Conservation (phyloP, 2,113 vertebrate genomes). For the Cochlearius cochlearius region DNA sequence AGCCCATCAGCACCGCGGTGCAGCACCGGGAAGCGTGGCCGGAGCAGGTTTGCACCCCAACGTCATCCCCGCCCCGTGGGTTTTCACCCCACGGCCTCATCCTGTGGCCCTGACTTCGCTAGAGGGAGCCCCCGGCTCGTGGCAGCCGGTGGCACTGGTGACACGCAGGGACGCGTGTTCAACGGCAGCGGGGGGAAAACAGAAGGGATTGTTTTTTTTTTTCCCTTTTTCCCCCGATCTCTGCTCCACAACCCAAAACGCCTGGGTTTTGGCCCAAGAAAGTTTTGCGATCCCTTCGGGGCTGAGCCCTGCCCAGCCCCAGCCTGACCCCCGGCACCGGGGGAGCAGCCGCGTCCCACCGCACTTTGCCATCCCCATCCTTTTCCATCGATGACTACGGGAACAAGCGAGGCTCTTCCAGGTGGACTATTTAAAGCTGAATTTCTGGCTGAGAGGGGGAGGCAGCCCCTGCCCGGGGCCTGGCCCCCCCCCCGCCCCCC, state of each 20-base stretch:
- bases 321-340: fast-evolving
- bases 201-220: neutral
- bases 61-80: neutral
- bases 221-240: fast-evolving
- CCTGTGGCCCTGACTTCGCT: fast-evolving
- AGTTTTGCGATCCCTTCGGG: neutral
- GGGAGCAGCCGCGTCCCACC: fast-evolving
- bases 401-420: neutral
- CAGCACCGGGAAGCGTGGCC: fast-evolving
- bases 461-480: neutral
- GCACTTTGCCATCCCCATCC: neutral
- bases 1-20: fast-evolving
- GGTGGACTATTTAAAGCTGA: neutral
- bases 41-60: neutral
- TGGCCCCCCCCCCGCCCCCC: neutral
- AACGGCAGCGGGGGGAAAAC: fast-evolving
- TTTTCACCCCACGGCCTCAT: neutral
- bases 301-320: neutral
- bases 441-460: neutral
- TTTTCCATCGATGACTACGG: neutral
- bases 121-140: neutral
- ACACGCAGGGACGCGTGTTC: fast-evolving
- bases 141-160: neutral
- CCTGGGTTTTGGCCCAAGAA: fast-evolving
- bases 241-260: fast-evolving